Evolutionary conservation across 64 coral and sea anemone genomes (phyloP).

Genomic region (Porites lutea): DNA sequence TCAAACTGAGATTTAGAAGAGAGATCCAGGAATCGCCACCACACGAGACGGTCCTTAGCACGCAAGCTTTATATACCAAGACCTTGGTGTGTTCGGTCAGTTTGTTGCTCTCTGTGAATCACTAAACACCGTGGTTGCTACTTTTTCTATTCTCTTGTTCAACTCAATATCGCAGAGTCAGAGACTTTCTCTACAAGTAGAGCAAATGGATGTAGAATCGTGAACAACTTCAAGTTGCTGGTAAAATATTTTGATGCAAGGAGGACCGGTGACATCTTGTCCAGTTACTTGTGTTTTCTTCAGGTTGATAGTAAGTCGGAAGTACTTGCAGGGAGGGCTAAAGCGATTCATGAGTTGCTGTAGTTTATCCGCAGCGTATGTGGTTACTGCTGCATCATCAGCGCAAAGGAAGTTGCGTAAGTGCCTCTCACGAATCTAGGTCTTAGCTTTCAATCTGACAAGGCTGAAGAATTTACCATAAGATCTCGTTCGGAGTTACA

Average conservation of each 20-base stretch:
- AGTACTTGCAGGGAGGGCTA: not conserved
- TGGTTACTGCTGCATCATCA: not conserved
- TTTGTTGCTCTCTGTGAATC: not conserved
- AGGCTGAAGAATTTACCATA: not conserved
- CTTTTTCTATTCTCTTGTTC: not conserved
- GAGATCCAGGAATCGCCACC: no score
- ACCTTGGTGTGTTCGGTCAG: not conserved
- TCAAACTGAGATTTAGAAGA: no score
- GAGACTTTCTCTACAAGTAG: constrained; percentile 18
- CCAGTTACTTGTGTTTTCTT: not conserved
- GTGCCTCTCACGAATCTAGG: not conserved
- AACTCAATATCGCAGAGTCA: not conserved
- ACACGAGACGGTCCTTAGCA: no score
- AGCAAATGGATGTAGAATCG: not conserved
- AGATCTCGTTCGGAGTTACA: not conserved
- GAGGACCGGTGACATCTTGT: no score
- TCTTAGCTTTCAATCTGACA: not conserved
- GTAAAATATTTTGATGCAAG: not conserved
- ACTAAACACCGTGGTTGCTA: not conserved
- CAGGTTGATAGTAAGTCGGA: not conserved
- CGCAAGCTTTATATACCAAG: not conserved
- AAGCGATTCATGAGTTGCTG: not conserved
- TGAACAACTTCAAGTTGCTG: not conserved
- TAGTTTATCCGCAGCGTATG: not conserved
- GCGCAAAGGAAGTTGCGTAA: not conserved